Evolutionary conservation across 1,140 invertebrate genomes (phyloP).

Genomic region (Drosophila sp.): DNA sequence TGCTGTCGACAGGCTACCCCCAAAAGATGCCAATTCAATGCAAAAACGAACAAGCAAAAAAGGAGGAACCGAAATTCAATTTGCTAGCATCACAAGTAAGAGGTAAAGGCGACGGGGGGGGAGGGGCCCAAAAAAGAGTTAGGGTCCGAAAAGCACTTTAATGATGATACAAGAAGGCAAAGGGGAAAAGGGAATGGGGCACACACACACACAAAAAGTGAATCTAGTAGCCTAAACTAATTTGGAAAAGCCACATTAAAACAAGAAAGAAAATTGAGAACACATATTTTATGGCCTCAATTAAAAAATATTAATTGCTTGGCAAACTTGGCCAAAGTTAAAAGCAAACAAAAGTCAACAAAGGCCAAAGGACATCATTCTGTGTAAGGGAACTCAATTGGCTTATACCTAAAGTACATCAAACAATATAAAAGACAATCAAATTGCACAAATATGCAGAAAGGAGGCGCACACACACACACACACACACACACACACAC

Average conservation of each 20-base stretch:
- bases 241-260: not conserved
- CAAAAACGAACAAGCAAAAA: not conserved
- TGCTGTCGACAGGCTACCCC: slow-evolving; percentile 3
- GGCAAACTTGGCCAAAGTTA: not conserved
- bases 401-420: slow-evolving; percentile 2
- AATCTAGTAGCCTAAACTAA: not conserved
- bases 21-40: slow-evolving; percentile 6
- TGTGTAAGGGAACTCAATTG: not conserved
- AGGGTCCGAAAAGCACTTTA: not conserved
- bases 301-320: not conserved
- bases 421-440: not conserved
- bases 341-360: not conserved
- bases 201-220: not conserved
- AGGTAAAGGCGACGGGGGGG: not conserved
- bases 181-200: too few species aligned
- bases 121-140: too few species aligned
- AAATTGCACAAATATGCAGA: not conserved
- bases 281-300: not conserved
- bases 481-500: too few species aligned
- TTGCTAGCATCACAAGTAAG: slow-evolving; percentile 1
- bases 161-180: not conserved
- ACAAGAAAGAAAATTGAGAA: not conserved
- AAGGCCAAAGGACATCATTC: not conserved
- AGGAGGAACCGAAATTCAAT: not conserved
- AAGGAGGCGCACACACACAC: not conserved